Evolutionary conservation across 2,797 vertebrate genomes (phyloP).

Genomic region (Neoniphon sammara): DNA sequence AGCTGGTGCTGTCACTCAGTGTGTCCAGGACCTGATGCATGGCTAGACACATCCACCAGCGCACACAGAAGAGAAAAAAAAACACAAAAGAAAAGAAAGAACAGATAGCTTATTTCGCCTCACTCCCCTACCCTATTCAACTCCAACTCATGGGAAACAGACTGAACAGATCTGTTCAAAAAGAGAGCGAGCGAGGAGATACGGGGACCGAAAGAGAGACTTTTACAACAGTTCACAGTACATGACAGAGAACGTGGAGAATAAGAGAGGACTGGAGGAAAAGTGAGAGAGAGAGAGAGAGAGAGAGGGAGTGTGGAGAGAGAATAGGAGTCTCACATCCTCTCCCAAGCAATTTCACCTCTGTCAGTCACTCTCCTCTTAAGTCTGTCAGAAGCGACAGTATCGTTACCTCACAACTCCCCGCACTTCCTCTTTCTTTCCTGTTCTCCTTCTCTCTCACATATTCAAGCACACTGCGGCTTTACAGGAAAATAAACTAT

Average conservation of each 20-base stretch:
- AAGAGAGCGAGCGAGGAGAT: constrained; percentile 9
- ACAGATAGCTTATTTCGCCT: constrained; percentile 36
- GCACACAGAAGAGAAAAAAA: constrained; percentile 22
- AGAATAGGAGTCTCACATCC: constrained; percentile 48
- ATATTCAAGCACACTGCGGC: constrained; percentile 11
- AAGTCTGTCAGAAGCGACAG: constrained; percentile 53
- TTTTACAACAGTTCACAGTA: constrained; percentile 37
- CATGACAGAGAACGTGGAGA: neutral
- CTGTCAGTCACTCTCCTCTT: constrained; percentile 61
- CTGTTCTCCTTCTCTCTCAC: constrained; percentile 1
- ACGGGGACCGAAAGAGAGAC: neutral
- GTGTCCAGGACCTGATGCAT: constrained; percentile 96
- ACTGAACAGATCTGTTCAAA: constrained; percentile 26
- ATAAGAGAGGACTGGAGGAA: constrained; percentile 24
- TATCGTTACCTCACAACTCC: constrained; percentile 59
- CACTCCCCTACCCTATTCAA: constrained; percentile 9
- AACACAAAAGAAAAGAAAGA: constrained; percentile 16
- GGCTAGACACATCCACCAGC: constrained; percentile 76
- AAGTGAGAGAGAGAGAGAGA: constrained; percentile 31
- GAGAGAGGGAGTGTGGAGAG: constrained; percentile 4
- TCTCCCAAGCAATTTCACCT: constrained; percentile 71
- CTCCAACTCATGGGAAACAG: constrained; percentile 43
- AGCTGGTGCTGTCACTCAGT: constrained; percentile 90
- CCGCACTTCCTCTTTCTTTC: constrained; percentile 39
- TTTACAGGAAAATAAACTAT: constrained; percentile 17